Base-by-base conservation (phyloP, 2,888 invertebrate species). In the Liodrosophila aerea region DNA sequence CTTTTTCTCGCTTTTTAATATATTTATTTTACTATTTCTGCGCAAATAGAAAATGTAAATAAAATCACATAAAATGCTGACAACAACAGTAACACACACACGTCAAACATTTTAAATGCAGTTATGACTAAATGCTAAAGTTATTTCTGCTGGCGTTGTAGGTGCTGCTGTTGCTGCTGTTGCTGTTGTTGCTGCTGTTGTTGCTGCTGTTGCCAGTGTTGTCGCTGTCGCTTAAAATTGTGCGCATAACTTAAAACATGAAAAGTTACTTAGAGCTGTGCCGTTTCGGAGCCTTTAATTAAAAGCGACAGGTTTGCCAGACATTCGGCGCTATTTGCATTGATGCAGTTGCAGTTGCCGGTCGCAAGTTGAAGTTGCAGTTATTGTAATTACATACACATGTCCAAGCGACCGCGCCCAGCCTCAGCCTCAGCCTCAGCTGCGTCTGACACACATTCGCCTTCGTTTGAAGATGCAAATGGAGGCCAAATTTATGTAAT, bases 111-210 rank as follows among this genome's bases (percentile, higher is more conserved):
- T 80, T 82, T 71, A 71, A 80, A 78, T 80, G 81, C 81, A 76
- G 81, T 83, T 83, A 80, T 80, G 78, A 80, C 78, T 80, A 74
- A 83, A 80, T 80, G 82, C 84, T 27, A 76, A 74, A 80, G 81
- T 57, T 80, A 83, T 80, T 80, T 22, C 22, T 22, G 22, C 2
- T 22, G 22, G 2, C 3, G 22, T 22, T 83, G 36, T 46, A 47
- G 58, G n/a, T 9, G 7, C 7, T n/a, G 8, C 7, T 37, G 36
- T 45, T 47, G 9, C n/a, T 34, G 39, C 7, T 27, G 40, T 30
- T 51, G 29, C 11, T 11, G 47, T n/a, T 41, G 40, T 27, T 18
- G 46, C 29, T 49, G 54, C 4, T 41, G 46, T 45, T 44, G 44
- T 27, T 60, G 36, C 7, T 39, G 39, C 18, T 54, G 29, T 8